Percentiles rank a stretch among this genome's conserved stretches.
Conservation (phyloP, 2,888 invertebrate genomes). For the Helicoverpa assulta region DNA sequence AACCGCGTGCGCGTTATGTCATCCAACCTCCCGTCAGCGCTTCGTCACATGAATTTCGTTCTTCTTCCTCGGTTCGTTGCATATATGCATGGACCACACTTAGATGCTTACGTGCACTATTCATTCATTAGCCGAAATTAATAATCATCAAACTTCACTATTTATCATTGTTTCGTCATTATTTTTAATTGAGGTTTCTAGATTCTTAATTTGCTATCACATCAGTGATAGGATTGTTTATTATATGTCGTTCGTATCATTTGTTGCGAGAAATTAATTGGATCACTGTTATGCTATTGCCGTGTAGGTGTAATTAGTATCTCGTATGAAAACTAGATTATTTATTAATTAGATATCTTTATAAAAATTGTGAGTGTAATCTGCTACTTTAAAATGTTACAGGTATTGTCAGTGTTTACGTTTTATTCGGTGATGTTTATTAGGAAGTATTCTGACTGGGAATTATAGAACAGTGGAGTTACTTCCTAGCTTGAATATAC, state of each 20-base stretch:
- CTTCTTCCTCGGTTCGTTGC: slow-evolving; percentile 88
- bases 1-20: slow-evolving; percentile 86
- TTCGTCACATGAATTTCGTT: slow-evolving; percentile 84
- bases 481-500: background rate
- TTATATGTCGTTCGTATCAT: slow-evolving; percentile 54
- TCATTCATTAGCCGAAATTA: slow-evolving; percentile 74
- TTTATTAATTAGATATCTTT: slow-evolving; percentile 24
- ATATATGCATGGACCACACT: slow-evolving; percentile 88
- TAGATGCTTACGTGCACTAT: slow-evolving; percentile 87
- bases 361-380: slow-evolving; percentile 14
- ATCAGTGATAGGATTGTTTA: slow-evolving; percentile 51
- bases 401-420: slow-evolving; percentile 13
- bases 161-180: slow-evolving; percentile 58
- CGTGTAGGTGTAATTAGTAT: slow-evolving; percentile 49
- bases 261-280: slow-evolving; percentile 34
- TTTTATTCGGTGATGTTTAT: slow-evolving; percentile 20
- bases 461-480: background rate
- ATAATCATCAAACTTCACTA: slow-evolving; percentile 49
- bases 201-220: slow-evolving; percentile 51
- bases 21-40: slow-evolving; percentile 82
- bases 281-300: slow-evolving; percentile 37
- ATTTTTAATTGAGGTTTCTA: slow-evolving; percentile 54
- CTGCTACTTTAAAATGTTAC: background rate
- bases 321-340: slow-evolving; percentile 28
- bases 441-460: background rate